A percentile compares a stretch with the other conserved stretches of the same genome.
These are phyloP conservation scores for Ammodytes marinus DNA, from an alignment of 2,113 vertebrate genomes.

Conservation along the genomic window DNA sequence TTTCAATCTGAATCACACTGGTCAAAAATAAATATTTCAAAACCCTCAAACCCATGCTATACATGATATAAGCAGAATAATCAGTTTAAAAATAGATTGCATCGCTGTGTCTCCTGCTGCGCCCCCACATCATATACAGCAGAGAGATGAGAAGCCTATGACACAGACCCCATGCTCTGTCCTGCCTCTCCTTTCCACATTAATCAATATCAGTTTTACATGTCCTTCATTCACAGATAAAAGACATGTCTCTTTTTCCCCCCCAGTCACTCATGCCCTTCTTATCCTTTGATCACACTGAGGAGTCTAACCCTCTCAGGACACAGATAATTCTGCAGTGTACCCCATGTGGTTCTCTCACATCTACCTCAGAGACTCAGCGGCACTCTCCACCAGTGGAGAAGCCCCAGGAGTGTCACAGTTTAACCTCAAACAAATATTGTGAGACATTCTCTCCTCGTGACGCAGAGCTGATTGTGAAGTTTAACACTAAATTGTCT, in stretches of 20 bases:
- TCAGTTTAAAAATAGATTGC: slow-evolving; percentile 59
- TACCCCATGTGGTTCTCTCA: slow-evolving; percentile 49
- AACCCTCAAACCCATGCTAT: too few species aligned
- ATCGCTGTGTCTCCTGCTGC: slow-evolving; percentile 48
- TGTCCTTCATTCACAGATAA: slow-evolving; percentile 73
- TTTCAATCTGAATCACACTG: too few species aligned
- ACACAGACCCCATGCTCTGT: slow-evolving; percentile 44
- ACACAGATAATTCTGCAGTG: slow-evolving; percentile 66
- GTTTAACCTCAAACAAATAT: slow-evolving; percentile 59
- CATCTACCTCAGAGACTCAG: slow-evolving; percentile 50
- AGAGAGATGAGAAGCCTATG: slow-evolving; percentile 34
- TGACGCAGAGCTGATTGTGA: slow-evolving; percentile 28
- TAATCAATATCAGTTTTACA: slow-evolving; percentile 79
- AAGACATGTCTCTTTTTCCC: slow-evolving; percentile 63
- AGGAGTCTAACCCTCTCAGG: slow-evolving; percentile 58
- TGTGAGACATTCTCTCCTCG: slow-evolving; percentile 22
- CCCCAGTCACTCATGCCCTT: slow-evolving; percentile 41
- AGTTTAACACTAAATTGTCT: slow-evolving; percentile 29
- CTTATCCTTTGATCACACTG: slow-evolving; percentile 72
- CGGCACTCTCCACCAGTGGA: slow-evolving; percentile 38
- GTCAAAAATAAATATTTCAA: too few species aligned
- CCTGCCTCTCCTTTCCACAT: slow-evolving; percentile 48
- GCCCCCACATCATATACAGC: slow-evolving; percentile 46
- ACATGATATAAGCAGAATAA: slow-evolving; percentile 39
- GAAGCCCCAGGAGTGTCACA: slow-evolving; percentile 34